A percentile compares a stretch with the other conserved stretches of the same genome.
phyloP scores from a whole-genome alignment of 2,113 vertebrate genomes.

The Chaetodon trifascialis region DNA sequence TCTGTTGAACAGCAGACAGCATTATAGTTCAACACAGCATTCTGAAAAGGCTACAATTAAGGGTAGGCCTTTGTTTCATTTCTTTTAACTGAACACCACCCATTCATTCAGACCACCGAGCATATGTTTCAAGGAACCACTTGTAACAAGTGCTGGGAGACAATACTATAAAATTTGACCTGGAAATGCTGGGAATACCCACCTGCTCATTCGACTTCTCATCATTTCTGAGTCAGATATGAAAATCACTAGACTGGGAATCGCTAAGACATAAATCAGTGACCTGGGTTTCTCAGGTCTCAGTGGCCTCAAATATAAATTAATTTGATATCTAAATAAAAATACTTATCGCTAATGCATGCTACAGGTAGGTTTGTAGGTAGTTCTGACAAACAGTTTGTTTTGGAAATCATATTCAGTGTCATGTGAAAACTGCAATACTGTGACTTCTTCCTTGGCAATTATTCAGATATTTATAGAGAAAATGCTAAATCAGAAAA shows the following conservation, averaged over 20 bases:
- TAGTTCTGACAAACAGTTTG: too few species aligned
- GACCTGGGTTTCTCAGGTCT: background rate
- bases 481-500: too few species aligned
- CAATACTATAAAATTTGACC: background rate
- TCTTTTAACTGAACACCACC: background rate
- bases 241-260: background rate
- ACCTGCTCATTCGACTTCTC: conserved; percentile 15
- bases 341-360: background rate
- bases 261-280: background rate
- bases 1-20: background rate
- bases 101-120: background rate
- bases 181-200: background rate
- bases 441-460: too few species aligned
- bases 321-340: background rate
- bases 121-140: background rate
- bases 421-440: too few species aligned
- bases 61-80: background rate
- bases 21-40: background rate
- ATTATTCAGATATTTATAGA: too few species aligned
- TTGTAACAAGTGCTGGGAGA: background rate
- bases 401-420: too few species aligned
- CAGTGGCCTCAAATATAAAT: background rate
- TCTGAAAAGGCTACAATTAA: conserved; percentile 8
- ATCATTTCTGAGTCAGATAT: conserved; percentile 9
- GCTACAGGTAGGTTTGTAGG: too few species aligned